Base-by-base conservation (phyloP, 2,888 invertebrate genomes). In the Pristionchus entomophagus region DNA sequence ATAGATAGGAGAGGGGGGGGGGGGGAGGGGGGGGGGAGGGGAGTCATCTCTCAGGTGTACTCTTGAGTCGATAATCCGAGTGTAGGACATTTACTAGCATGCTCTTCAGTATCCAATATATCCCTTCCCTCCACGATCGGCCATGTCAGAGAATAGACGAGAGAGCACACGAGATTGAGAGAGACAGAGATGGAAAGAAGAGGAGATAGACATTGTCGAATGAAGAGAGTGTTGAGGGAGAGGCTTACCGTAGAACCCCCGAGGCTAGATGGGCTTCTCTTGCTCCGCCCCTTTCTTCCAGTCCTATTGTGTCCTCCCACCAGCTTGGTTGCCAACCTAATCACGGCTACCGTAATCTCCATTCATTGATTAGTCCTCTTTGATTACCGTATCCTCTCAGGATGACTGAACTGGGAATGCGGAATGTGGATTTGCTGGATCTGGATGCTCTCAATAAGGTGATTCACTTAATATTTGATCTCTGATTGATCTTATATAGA, bases 351-450 rank as follows among this genome's bases (percentile, higher is more conserved):
- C 32, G 17, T 19, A n/a, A 82, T 59, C 56, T 41, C 14, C 56
- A 38, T 32, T 59, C 22, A 35, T 41, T 22, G 56, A 5, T 56
- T 65, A n/a, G 65, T 65, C 45, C 32, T 12, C 22, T 62, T 41
- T n/a, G 45, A 41, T 35, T 62, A 49, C 82, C 49, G 62, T 38
- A 62, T 22, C 22, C 51, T 12, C 32, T 22, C 45, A 62, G 65
- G 83, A 49, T 49, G 83, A 32, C 41, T 19, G 83, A 45, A 62
- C n/a, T 49, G 41, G 83, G 49, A 8, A 29, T 49, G 83, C 26
- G 65, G 53, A 49, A 49, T 26, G 65, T 49, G 65, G 32, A 84
- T 84, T 32, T 84, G 45, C 62, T 84, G 83, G 83, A 84, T 65
- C 32, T 84, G 32, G 83, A 84, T 41, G 83, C 65, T 2, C 29